Conservation (phyloP, 2,888 invertebrate species). For the Macrophya annulata region DNA sequence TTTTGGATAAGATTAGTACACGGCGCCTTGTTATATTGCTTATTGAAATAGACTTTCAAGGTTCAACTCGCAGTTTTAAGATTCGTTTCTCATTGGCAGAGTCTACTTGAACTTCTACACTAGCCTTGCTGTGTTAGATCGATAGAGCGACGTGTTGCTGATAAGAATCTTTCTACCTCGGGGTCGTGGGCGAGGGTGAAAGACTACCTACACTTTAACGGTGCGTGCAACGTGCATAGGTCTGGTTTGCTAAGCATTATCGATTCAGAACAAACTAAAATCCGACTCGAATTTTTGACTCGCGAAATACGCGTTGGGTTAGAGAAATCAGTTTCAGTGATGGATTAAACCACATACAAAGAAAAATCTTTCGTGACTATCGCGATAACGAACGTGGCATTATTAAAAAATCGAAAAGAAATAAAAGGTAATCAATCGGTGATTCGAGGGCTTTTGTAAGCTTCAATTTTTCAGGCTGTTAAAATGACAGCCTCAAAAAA, state of each 20-base stretch:
- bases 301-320: not conserved
- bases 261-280: slow-evolving; percentile 1
- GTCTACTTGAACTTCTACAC: slow-evolving; percentile 26
- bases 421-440: not conserved
- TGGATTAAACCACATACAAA: not conserved
- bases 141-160: slow-evolving; percentile 46
- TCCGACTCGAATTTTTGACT: not conserved
- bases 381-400: not conserved
- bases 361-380: not conserved
- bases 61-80: slow-evolving; percentile 10
- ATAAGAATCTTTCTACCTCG: slow-evolving; percentile 41
- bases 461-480: not conserved
- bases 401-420: not conserved
- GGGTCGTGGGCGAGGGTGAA: slow-evolving; percentile 41
- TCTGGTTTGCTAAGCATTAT: slow-evolving; percentile 35
- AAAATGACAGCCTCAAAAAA: not conserved
- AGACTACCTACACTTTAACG: slow-evolving; percentile 20
- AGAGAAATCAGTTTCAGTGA: not conserved
- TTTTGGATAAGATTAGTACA: not conserved
- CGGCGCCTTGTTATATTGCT: not conserved
- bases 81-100: slow-evolving; percentile 9
- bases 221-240: slow-evolving; percentile 33
- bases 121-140: slow-evolving; percentile 18
- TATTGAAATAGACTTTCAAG: slow-evolving; percentile 8
- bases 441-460: not conserved